Evolutionary conservation across 1,140 invertebrate species (phyloP).

Genomic region (Myzus persicae): DNA sequence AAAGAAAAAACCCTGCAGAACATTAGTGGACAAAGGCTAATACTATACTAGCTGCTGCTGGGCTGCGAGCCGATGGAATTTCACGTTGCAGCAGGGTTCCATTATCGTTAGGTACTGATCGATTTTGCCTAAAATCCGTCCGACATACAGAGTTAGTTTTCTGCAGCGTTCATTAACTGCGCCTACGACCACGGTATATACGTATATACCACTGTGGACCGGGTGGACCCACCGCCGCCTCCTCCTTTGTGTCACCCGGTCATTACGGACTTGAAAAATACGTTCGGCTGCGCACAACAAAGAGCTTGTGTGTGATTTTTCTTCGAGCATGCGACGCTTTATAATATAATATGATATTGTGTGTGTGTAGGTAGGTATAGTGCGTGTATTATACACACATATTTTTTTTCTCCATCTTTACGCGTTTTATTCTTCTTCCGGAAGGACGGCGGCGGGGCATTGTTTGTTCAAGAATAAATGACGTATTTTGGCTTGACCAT

Average conservation of each 20-base stretch:
- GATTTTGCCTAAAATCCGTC: constrained; percentile 48
- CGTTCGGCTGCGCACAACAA: not conserved
- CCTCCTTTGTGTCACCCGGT: constrained; percentile 20
- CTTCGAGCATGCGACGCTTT: not conserved
- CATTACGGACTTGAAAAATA: constrained; percentile 21
- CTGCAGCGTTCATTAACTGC: constrained; percentile 22
- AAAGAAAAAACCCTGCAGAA: not conserved
- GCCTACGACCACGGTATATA: not conserved
- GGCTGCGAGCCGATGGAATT: not conserved
- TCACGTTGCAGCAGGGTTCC: not conserved
- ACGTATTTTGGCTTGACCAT: constrained; percentile 55
- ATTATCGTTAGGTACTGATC: not conserved
- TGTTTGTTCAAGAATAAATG: constrained; percentile 55
- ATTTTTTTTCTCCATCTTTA: constrained; percentile 16
- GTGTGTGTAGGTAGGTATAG: not conserved
- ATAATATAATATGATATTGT: not conserved
- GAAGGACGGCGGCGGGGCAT: not conserved
- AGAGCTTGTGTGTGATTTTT: not conserved
- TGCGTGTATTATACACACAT: not conserved
- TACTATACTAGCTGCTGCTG: not conserved
- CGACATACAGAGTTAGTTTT: not conserved
- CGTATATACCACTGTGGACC: not conserved
- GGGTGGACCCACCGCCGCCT: not conserved
- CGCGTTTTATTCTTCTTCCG: not conserved
- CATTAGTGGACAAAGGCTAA: not conserved